phyloP scores from a whole-genome alignment of 2,888 invertebrate genomes.

The Mylabris sibirica region DNA sequence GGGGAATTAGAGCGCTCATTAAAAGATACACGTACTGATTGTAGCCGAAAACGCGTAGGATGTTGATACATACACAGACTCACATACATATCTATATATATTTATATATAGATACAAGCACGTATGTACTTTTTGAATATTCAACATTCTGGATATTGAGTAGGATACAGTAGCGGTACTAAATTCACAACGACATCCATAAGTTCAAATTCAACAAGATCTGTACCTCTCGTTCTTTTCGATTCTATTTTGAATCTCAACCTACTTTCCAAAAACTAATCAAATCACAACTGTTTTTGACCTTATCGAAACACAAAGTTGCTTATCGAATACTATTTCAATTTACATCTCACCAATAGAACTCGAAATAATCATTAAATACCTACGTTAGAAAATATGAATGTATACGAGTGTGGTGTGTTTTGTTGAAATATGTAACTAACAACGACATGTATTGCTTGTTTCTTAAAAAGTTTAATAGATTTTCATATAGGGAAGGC shows the following conservation, averaged over 20 bases:
- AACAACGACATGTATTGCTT: neutral
- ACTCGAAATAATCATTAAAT: too few relatives aligned
- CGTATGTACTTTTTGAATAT: neutral
- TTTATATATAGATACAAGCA: too few relatives aligned
- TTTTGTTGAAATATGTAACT: constrained; percentile 12
- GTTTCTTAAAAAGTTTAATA: constrained; percentile 16
- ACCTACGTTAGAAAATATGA: neutral
- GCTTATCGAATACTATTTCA: too few relatives aligned
- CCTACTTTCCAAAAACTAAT: neutral
- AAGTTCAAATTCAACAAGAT: neutral
- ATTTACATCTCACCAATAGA: too few relatives aligned
- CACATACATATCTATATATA: neutral
- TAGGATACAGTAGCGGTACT: neutral
- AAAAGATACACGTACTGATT: constrained; percentile 58
- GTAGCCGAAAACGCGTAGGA: constrained; percentile 40
- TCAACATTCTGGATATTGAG: neutral
- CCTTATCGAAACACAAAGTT: neutral
- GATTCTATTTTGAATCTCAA: neutral
- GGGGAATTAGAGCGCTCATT: constrained; percentile 59
- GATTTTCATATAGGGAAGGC: constrained; percentile 12
- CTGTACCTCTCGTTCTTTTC: neutral
- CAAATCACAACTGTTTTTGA: neutral
- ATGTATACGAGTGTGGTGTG: neutral
- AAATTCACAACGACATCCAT: neutral
- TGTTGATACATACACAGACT: neutral